Conservation (phyloP, 2,888 invertebrate genomes). For the Patella pellucida region DNA sequence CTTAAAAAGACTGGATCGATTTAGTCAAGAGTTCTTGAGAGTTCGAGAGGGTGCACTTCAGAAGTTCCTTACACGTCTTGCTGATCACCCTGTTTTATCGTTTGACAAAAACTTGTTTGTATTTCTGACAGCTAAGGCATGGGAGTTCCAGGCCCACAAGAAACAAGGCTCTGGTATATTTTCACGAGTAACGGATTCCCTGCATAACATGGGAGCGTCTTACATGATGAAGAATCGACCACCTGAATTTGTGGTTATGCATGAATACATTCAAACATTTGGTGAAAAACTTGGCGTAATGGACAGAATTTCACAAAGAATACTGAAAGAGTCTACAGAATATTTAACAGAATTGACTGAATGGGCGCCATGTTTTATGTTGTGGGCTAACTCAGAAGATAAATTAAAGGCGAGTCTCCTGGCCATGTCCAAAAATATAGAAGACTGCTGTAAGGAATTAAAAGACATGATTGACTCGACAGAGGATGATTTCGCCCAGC, state of each 20-base stretch:
- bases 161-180: conserved; percentile 76
- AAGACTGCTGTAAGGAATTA: conserved; percentile 56
- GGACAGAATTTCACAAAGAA: conserved; percentile 78
- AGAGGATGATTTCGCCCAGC: conserved; percentile 68
- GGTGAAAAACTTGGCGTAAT: conserved; percentile 77
- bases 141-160: conserved; percentile 77
- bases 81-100: conserved; percentile 80
- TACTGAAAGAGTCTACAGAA: conserved; percentile 76
- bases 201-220: conserved; percentile 75
- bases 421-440: conserved; percentile 65
- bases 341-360: conserved; percentile 72
- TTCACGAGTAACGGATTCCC: conserved; percentile 75
- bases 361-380: conserved; percentile 77
- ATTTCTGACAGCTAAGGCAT: conserved; percentile 79
- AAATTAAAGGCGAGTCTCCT: conserved; percentile 58
- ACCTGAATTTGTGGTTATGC: conserved; percentile 78
- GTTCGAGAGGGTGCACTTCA: conserved; percentile 79
- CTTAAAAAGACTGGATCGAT: conserved; percentile 79
- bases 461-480: conserved; percentile 66
- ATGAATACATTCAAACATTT: conserved; percentile 76
- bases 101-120: conserved; percentile 78
- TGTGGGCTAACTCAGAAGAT: conserved; percentile 77
- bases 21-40: conserved; percentile 80
- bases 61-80: conserved; percentile 78
- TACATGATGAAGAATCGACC: conserved; percentile 76